phyloP scores from a whole-genome alignment of 2,888 invertebrate genomes.

The Limnephilus marmoratus region DNA sequence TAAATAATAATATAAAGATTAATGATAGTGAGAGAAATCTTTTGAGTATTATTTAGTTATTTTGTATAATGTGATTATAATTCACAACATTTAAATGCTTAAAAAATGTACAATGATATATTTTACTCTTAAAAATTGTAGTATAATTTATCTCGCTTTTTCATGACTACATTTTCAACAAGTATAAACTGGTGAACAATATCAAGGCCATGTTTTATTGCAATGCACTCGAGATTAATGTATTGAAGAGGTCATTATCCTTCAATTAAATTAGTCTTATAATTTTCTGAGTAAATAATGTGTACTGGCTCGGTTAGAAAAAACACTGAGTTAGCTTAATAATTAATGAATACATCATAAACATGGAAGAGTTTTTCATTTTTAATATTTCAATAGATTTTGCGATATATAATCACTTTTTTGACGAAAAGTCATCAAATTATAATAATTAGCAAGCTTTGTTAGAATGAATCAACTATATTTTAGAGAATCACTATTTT shows the following conservation, averaged over 20 bases:
- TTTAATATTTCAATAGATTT: neutral
- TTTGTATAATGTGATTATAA: neutral
- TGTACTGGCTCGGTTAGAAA: neutral
- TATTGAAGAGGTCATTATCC: neutral
- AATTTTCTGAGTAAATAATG: neutral
- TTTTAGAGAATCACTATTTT: neutral
- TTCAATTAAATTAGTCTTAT: neutral
- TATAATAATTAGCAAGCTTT: neutral
- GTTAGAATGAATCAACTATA: neutral
- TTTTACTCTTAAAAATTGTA: neutral
- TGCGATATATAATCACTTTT: neutral
- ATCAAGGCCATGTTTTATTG: slow-evolving; percentile 22
- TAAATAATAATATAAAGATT: neutral
- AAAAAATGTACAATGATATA: neutral
- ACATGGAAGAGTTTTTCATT: neutral
- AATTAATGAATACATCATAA: neutral
- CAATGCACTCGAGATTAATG: neutral
- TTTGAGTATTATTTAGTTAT: neutral
- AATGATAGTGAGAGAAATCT: neutral
- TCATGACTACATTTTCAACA: neutral
- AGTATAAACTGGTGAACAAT: neutral
- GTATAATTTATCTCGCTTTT: neutral
- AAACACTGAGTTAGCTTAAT: neutral
- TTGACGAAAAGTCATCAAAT: neutral
- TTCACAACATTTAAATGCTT: neutral